Conservation (phyloP, 2,797 vertebrate species). For the Pseudochirops cupreus region DNA sequence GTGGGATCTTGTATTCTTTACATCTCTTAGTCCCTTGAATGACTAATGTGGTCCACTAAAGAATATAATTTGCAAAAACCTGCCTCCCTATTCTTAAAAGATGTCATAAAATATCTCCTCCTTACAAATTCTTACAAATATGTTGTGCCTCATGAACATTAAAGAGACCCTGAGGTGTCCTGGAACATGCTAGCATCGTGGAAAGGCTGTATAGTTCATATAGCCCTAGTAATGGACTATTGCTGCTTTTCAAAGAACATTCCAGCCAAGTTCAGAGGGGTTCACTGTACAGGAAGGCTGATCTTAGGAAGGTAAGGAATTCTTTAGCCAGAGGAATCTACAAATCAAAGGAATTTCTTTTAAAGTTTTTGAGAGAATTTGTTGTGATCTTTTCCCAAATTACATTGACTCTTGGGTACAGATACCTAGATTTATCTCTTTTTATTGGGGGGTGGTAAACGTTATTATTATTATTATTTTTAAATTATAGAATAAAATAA, state of each 20-base stretch:
- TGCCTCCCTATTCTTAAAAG: background rate
- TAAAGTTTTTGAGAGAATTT: background rate
- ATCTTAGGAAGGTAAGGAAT: background rate
- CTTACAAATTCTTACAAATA: background rate
- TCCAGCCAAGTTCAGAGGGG: background rate
- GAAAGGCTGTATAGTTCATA: background rate
- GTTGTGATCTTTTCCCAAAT: background rate
- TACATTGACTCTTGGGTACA: background rate
- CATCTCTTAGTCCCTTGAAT: background rate
- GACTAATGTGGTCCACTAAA: background rate
- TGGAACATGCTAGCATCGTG: background rate
- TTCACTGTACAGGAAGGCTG: background rate
- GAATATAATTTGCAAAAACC: background rate
- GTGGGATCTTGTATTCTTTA: background rate
- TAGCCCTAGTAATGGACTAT: background rate
- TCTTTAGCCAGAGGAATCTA: background rate
- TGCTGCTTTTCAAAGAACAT: background rate
- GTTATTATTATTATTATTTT: background rate
- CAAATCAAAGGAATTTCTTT: background rate
- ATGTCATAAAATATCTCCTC: background rate
- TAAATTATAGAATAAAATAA: background rate
- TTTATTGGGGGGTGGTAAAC: background rate
- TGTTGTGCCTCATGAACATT: background rate
- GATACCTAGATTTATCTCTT: background rate
- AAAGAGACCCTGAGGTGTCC: background rate